Evolutionary conservation across 2,797 vertebrate species (phyloP), one percentile per base, ranked within the genome.

Genomic region (Epinephelus awoara): DNA sequence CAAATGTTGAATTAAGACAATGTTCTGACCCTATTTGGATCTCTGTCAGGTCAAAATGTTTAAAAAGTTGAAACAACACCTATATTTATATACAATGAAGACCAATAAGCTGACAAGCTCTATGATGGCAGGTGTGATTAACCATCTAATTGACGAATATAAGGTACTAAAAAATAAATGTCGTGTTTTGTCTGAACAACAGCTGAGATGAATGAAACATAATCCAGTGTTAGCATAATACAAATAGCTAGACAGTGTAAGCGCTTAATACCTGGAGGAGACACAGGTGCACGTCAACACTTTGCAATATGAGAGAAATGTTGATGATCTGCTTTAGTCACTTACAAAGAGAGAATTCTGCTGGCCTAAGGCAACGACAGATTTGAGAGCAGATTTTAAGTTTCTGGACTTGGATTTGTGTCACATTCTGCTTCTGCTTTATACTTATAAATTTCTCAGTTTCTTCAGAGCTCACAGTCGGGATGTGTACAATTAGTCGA

Each of bases 241-340:
- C 25, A 57, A 4, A 56, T 12, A 42, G 40, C 12, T 42, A 11
- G 11, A 42, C 40, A 42, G 9, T 42, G 9, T 3, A 42, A 42
- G 40, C 2, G 9, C 40, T 42, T 10, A 42, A 42, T 11, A 42
- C 40, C n/a, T 47, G 51, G 6, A 44, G 21, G 50, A 17, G n/a
- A 49, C 11, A 2, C 29, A 25, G 2, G 12, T 38, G 61, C 42
- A 73, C 34, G 19, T 5, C 46, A 50, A 55, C 7, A 38, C 17
- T 46, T 18, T 21, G 23, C 18, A n/a, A n/a, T 29, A 34, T n/a
- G 14, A 49, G 51, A 42, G 25, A 25, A 51, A 49, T 10, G 46
- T 70, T 56, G 25, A 58, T 57, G 10, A 59, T 15, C 17, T 50
- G 58, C 58, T 64, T 57, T 46, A 23, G 44, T 46, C 44, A 49